These are phyloP conservation scores for Drosophila parvula DNA, from an alignment of 1,140 invertebrate genomes.

Conservation along the genomic window DNA sequence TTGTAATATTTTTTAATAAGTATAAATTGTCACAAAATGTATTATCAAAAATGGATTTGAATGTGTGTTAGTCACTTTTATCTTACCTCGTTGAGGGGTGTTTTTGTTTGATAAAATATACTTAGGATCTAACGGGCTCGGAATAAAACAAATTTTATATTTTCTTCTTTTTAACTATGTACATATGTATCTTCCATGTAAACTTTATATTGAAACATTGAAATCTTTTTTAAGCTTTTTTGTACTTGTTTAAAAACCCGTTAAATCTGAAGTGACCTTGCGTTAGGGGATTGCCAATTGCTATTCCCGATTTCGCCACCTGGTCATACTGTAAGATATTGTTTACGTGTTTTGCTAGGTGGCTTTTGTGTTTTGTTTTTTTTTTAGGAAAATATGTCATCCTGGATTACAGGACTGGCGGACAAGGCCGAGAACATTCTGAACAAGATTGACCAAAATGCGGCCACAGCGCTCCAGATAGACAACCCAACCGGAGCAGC, in stretches of 20 bases:
- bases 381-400: slow-evolving; percentile 76
- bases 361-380: slow-evolving; percentile 59
- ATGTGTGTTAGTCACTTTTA: no score
- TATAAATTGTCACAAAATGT: no score
- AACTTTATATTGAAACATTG: neutral
- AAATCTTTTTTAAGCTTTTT: neutral
- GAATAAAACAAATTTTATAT: neutral
- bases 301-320: no score
- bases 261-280: neutral
- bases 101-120: no score
- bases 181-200: neutral
- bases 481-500: slow-evolving; percentile 30
- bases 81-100: no score
- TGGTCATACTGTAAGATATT: slow-evolving; percentile 27
- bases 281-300: neutral
- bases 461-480: slow-evolving; percentile 87
- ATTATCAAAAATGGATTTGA: no score
- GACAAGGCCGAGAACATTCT: slow-evolving; percentile 93
- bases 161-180: neutral
- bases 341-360: slow-evolving; percentile 38
- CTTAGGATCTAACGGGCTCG: no score
- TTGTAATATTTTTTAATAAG: no score
- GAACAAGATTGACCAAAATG: slow-evolving; percentile 93
- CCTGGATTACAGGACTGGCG: slow-evolving; percentile 92
- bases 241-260: neutral